phyloP scores from a whole-genome alignment of 2,113 vertebrate species.

The Corapipo altera region DNA sequence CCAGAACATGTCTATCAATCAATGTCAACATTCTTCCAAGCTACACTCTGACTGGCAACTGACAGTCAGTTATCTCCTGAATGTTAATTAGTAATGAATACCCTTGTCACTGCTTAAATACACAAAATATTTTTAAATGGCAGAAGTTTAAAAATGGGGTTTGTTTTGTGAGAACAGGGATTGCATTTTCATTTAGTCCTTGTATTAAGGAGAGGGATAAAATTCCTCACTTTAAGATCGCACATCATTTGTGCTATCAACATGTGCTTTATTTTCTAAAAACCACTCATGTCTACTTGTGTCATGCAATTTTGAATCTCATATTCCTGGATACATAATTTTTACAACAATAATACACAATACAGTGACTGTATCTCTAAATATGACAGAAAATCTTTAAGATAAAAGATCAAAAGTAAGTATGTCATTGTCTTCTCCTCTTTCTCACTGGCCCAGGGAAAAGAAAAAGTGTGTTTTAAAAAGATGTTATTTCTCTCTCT shows the following conservation, averaged over 20 bases:
- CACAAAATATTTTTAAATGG: slow-evolving; percentile 37
- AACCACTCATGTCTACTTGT: not conserved
- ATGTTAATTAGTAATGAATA: slow-evolving; percentile 74
- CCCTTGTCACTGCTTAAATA: slow-evolving; percentile 37
- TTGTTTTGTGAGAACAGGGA: not conserved
- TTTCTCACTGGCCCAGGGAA: not conserved
- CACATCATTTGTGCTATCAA: not conserved
- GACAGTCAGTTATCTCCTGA: slow-evolving; percentile 57
- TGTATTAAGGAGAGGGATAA: not conserved
- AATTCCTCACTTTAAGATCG: not conserved
- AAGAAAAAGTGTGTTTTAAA: not conserved
- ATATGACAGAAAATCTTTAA: slow-evolving; percentile 63
- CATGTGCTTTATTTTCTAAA: slow-evolving; percentile 22
- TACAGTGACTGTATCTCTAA: not conserved
- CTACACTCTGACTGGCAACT: slow-evolving; percentile 51
- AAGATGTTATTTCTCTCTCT: not conserved
- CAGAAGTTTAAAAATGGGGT: not conserved
- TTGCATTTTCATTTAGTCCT: slow-evolving; percentile 16
- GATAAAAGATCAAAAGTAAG: slow-evolving; percentile 21
- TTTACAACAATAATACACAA: slow-evolving; percentile 22
- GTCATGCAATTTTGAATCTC: not conserved
- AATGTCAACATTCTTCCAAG: slow-evolving; percentile 59
- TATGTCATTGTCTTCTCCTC: not conserved
- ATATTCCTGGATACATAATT: slow-evolving; percentile 12
- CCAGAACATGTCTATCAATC: slow-evolving; percentile 64